These are phyloP conservation scores for Ormyrus labotus DNA, from an alignment of 2,888 invertebrate species.

Conservation along the genomic window DNA sequence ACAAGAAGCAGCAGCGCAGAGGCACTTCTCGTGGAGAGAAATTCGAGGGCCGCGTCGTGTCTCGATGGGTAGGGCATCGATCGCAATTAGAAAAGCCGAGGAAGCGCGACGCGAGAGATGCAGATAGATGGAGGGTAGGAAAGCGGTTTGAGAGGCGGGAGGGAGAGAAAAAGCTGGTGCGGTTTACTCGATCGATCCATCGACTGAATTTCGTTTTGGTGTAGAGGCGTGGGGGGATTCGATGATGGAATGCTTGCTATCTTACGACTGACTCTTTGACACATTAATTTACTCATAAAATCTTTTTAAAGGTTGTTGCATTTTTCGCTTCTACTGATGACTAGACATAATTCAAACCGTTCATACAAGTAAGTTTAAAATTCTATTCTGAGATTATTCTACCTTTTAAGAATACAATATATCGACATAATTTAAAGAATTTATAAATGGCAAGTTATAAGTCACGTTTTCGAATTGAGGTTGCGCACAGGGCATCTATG, in stretches of 20 bases:
- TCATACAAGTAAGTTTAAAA: no score
- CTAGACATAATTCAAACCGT: no score
- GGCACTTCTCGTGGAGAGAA: neutral
- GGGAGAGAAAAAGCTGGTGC: neutral
- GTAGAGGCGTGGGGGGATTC: neutral
- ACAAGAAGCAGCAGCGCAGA: neutral
- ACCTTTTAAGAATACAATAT: no score
- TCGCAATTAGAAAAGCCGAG: slow-evolving; percentile 33
- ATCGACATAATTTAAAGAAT: no score
- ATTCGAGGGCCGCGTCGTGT: slow-evolving; percentile 3
- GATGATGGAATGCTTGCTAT: neutral
- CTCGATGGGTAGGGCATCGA: slow-evolving; percentile 9
- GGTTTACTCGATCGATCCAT: slow-evolving; percentile 22
- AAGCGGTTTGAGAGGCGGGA: no score
- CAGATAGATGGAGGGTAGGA: neutral
- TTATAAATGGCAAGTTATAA: neutral
- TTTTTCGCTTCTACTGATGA: no score
- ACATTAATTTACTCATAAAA: no score
- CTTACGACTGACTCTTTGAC: slow-evolving; percentile 4
- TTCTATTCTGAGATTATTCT: no score
- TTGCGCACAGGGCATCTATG: slow-evolving; percentile 42
- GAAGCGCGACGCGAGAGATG: slow-evolving; percentile 2
- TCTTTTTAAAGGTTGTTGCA: no score
- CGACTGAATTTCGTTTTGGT: slow-evolving; percentile 11
- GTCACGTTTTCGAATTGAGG: slow-evolving; percentile 34